These are phyloP conservation scores for Camponotus floridanus DNA, from an alignment of 1,140 invertebrate genomes.

Conservation along the genomic window DNA sequence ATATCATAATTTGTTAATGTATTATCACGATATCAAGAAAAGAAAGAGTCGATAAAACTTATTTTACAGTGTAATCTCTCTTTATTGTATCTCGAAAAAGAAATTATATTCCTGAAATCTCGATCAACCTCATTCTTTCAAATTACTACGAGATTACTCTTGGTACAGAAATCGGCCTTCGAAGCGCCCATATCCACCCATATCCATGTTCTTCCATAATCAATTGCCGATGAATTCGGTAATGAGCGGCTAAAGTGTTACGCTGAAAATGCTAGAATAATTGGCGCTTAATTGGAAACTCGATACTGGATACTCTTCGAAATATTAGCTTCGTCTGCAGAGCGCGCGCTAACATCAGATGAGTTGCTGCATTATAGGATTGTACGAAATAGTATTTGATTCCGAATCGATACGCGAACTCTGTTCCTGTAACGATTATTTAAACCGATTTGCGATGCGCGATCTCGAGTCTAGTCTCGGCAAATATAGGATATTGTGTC, in stretches of 20 bases:
- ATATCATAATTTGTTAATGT: not conserved
- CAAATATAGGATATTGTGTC: not conserved
- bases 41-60: not conserved
- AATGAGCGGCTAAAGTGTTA: conserved; percentile 58
- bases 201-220: conserved; percentile 52
- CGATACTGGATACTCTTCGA: conserved; percentile 55
- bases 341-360: conserved; percentile 27
- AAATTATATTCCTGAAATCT: conserved; percentile 8
- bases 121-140: not conserved
- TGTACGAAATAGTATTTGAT: conserved; percentile 17
- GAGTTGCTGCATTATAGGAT: conserved; percentile 12
- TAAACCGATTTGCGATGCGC: not conserved
- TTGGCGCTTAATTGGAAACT: conserved; percentile 69
- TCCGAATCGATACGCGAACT: not conserved
- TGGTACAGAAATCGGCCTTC: not conserved
- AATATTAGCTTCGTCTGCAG: conserved; percentile 60
- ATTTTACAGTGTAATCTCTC: not conserved
- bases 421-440: not conserved
- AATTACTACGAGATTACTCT: conserved; percentile 15
- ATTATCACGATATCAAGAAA: not conserved
- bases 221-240: conserved; percentile 58
- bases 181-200: not conserved
- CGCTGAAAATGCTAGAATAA: conserved; percentile 65
- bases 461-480: not conserved
- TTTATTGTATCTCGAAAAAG: not conserved